Conservation (phyloP, 2,888 invertebrate species). For the Hedychridium roseum region DNA sequence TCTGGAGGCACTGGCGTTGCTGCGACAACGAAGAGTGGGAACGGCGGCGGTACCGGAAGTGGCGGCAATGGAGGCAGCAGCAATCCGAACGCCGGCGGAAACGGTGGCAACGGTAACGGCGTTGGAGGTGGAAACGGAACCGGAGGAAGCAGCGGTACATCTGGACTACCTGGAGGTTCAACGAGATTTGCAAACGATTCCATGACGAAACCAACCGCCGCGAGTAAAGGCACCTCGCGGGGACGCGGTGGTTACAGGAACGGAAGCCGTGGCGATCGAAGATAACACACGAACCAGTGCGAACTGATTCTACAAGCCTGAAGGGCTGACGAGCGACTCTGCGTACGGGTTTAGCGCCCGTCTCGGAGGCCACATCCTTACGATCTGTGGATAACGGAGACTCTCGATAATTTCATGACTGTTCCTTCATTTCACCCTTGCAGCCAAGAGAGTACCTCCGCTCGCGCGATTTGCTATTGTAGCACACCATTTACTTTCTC, state of each 20-base stretch:
- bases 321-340: too few relatives aligned
- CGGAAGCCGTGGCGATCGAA: constrained; percentile 56
- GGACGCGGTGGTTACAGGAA: constrained; percentile 58
- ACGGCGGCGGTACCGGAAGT: constrained; percentile 33
- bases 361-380: too few relatives aligned
- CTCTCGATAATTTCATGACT: too few relatives aligned
- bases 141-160: constrained; percentile 11
- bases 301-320: constrained; percentile 25
- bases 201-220: constrained; percentile 45
- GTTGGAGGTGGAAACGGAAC: not conserved
- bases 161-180: constrained; percentile 43
- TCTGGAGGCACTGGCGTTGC: constrained; percentile 45
- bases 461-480: too few relatives aligned
- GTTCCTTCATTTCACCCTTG: too few relatives aligned
- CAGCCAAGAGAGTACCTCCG: too few relatives aligned
- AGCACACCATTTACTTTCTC: too few relatives aligned
- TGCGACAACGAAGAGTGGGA: constrained; percentile 51
- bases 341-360: too few relatives aligned
- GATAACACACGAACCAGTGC: constrained; percentile 53
- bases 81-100: constrained; percentile 5
- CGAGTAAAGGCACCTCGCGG: constrained; percentile 51
- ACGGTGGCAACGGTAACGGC: not conserved
- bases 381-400: too few relatives aligned
- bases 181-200: constrained; percentile 44
- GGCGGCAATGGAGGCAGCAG: constrained; percentile 14